Conservation (phyloP, 2,797 vertebrate genomes). For the Chaetophractus vellerosus region DNA sequence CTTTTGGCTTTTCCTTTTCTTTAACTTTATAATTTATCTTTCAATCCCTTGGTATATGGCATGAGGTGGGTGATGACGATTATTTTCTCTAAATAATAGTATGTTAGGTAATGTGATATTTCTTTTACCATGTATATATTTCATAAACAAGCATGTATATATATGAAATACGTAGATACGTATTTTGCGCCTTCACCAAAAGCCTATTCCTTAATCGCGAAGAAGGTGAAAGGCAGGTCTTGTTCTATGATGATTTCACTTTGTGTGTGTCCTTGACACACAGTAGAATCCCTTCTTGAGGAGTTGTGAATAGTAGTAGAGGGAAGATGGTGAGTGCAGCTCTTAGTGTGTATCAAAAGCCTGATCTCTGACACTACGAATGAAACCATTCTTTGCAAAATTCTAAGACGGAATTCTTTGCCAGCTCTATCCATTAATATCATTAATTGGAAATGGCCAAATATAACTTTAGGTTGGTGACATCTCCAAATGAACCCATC, state of each 20-base stretch:
- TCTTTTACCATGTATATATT: background rate
- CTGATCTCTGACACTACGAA: slow-evolving; percentile 21
- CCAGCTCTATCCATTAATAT: background rate
- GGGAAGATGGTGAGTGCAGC: background rate
- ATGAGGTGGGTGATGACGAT: background rate
- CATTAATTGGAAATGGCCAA: background rate
- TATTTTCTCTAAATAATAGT: background rate
- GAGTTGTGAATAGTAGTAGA: background rate
- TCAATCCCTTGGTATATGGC: background rate
- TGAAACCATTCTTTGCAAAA: background rate
- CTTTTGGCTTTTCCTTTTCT: slow-evolving; percentile 40
- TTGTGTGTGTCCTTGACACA: background rate
- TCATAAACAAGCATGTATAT: background rate
- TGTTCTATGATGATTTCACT: background rate
- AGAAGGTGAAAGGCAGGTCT: background rate
- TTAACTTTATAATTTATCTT: slow-evolving; percentile 48
- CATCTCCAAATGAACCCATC: background rate
- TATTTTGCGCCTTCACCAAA: background rate
- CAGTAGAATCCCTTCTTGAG: background rate
- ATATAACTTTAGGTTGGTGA: background rate
- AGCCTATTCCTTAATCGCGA: background rate
- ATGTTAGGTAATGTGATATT: background rate
- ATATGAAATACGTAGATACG: too few species aligned
- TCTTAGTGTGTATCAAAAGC: background rate
- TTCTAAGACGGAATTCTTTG: background rate